Conservation (phyloP, 2,113 vertebrate species). For the Lucifuga dentata region DNA sequence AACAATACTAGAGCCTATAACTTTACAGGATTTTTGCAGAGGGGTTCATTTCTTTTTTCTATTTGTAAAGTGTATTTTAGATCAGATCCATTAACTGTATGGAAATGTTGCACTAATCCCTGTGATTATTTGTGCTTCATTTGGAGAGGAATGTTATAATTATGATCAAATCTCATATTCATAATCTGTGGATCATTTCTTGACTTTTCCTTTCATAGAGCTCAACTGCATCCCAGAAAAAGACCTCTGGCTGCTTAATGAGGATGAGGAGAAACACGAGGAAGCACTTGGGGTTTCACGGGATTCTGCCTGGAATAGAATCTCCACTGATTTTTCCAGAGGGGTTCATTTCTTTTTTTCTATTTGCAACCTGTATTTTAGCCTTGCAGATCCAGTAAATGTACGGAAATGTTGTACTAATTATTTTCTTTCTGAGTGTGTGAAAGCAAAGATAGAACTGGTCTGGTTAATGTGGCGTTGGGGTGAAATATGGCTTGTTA, state of each 20-base stretch:
- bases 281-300: too few species aligned
- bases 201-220: too few species aligned
- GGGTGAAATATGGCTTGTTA: constrained; percentile 72
- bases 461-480: constrained; percentile 64
- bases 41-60: neutral
- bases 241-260: too few species aligned
- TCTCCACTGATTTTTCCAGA: too few species aligned
- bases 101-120: constrained; percentile 62
- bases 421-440: constrained; percentile 68
- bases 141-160: too few species aligned
- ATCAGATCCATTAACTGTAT: constrained; percentile 24
- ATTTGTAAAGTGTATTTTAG: neutral
- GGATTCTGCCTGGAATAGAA: too few species aligned
- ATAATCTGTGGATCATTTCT: too few species aligned
- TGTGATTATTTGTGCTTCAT: too few species aligned
- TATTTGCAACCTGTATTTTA: neutral
- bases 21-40: neutral
- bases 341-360: neutral
- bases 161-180: too few species aligned
- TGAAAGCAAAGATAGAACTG: constrained; percentile 76
- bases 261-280: too few species aligned
- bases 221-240: too few species aligned
- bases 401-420: constrained; percentile 58
- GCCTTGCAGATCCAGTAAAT: constrained; percentile 19
- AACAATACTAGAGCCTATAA: neutral